Base-by-base conservation (phyloP, 2,888 invertebrate genomes). In the Polymixis flavicincta region DNA sequence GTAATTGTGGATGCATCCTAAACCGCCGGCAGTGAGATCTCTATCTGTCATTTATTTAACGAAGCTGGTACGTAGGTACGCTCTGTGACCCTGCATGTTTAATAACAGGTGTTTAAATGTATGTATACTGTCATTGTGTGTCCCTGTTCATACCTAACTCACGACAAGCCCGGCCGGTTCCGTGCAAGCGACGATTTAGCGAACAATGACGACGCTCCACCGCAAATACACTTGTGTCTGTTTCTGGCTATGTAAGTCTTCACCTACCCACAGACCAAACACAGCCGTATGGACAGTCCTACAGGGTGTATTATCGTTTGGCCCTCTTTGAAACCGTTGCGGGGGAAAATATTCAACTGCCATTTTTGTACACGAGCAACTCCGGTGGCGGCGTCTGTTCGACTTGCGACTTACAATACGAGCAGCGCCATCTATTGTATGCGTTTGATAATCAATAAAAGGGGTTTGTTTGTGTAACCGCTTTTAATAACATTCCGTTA, bases 101-200 rank as follows among this genome's bases (percentile, higher is more conserved):
- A 95, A 95, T 96, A 96, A 95, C 95, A 96, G 96, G 96, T 96
- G 96, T 96, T 95, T 94, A 93, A 94, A 95, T 95, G 94, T 95
- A 95, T 94, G 95, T 95, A 93, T 92, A 92, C 88, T 95, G 94
- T 95, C 93, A 95, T 94, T 95, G 95, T 95, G 94, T 93, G 93
- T 91, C 90, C 91, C 92, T 92, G 90, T 88, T 87, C 91, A 91
- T 95, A 95, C 94, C 95, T 95, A 95, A 92, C 94, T 94, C 95
- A 95, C 96, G 96, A 95, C 96, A 94, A 93, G 95, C 94, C 91
- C 84, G 93, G 95, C 94, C 94, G 95, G 95, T 95, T 96, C 93
- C 96, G 93, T 96, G 96, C 96, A 93, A 94, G 94, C 95, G 96
- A 96, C 96, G 96, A 96, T 96, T 96, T 96, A 95, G 95, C 95